phyloP scores from a whole-genome alignment of 2,888 invertebrate species.

The Acheta domesticus region DNA sequence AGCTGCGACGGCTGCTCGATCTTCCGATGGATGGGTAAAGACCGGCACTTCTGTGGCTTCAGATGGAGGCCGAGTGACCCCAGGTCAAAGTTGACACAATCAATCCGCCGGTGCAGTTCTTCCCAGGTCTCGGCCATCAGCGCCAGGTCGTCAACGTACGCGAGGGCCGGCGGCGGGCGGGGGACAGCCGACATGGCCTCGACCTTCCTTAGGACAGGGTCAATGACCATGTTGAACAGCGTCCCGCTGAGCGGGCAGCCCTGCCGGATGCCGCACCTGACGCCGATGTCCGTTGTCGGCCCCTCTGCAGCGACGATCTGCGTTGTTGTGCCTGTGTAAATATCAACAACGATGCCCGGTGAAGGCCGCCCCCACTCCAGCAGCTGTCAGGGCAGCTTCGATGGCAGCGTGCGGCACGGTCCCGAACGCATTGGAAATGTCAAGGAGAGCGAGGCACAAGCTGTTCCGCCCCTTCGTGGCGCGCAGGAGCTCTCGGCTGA shows the following conservation, averaged over 20 bases:
- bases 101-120: background rate
- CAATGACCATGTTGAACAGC: background rate
- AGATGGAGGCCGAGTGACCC: too few species aligned
- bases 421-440: background rate
- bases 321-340: background rate
- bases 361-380: background rate
- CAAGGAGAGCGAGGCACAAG: background rate
- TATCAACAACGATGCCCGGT: background rate
- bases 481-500: too few species aligned
- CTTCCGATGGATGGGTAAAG: too few species aligned
- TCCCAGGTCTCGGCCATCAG: background rate
- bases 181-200: background rate
- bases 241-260: background rate
- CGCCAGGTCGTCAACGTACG: background rate
- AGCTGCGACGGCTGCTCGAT: too few species aligned
- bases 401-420: background rate
- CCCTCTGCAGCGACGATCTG: background rate
- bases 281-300: background rate
- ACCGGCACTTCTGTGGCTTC: too few species aligned
- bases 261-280: background rate
- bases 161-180: too few species aligned
- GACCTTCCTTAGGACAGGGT: background rate
- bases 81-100: too few species aligned
- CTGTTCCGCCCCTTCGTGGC: too few species aligned
- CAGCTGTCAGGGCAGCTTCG: background rate